Percentiles rank a stretch among this genome's conserved stretches.
These are phyloP conservation scores for Ethmia dodecea DNA, from an alignment of 2,888 invertebrate species.

Conservation along the genomic window DNA sequence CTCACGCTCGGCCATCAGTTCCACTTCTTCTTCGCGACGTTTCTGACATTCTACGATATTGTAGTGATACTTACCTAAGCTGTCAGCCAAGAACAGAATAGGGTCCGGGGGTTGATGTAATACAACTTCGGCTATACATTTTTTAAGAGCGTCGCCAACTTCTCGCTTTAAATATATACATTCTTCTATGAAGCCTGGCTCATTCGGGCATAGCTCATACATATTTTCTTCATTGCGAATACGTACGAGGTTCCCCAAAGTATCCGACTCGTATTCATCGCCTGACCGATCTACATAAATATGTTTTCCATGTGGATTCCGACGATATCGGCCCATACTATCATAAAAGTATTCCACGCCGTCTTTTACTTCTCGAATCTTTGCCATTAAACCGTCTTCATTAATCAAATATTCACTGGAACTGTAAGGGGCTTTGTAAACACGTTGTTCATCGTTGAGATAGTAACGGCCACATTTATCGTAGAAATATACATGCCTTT, in stretches of 20 bases:
- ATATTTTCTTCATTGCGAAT: conserved; percentile 52
- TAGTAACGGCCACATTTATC: conserved; percentile 68
- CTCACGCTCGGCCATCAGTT: conserved; percentile 19
- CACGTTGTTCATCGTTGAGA: conserved; percentile 45
- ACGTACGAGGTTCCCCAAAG: conserved; percentile 64
- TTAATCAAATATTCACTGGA: conserved; percentile 64
- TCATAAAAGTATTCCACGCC: conserved; percentile 59
- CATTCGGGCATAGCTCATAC: conserved; percentile 55
- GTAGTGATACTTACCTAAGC: conserved; percentile 53
- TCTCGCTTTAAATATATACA: conserved; percentile 56
- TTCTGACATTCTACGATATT: conserved; percentile 43
- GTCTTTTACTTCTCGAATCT: conserved; percentile 55
- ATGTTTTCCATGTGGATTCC: conserved; percentile 53
- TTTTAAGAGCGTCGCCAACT: conserved; percentile 55
- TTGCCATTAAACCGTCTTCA: conserved; percentile 54
- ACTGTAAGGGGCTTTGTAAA: conserved; percentile 56
- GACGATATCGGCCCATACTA: conserved; percentile 61
- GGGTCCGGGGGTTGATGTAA: conserved; percentile 63
- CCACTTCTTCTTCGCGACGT: conserved; percentile 14
- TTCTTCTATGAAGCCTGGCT: conserved; percentile 53
- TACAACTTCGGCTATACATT: conserved; percentile 56
- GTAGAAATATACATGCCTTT: conserved; percentile 52
- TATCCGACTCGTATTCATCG: conserved; percentile 70
- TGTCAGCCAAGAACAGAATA: conserved; percentile 49
- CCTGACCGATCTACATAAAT: conserved; percentile 58